These are phyloP conservation scores for Sebastes itinus DNA, from an alignment of 2,797 vertebrate species.

Conservation along the genomic window DNA sequence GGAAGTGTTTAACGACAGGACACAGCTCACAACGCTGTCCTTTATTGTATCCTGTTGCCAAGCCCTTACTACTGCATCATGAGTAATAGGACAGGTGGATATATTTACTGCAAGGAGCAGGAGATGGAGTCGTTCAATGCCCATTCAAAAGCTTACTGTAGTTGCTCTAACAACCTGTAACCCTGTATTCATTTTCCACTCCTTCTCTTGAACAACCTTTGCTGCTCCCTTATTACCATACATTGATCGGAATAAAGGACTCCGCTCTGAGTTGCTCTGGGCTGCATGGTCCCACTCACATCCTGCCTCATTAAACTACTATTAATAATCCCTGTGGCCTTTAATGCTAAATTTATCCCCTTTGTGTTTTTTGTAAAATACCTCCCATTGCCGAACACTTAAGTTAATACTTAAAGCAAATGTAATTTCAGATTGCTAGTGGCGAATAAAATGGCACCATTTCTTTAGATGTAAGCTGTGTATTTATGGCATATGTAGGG, in stretches of 20 bases:
- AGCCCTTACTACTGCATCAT: conserved; percentile 9
- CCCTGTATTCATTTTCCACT: conserved; percentile 45
- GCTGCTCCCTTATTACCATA: conserved; percentile 68
- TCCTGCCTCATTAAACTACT: conserved; percentile 68
- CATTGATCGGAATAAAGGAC: conserved; percentile 73
- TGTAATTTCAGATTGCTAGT: conserved; percentile 19
- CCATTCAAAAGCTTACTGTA: conserved; percentile 45
- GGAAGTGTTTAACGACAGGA: conserved; percentile 44
- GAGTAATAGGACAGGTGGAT: conserved; percentile 37
- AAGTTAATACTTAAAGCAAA: conserved; percentile 24
- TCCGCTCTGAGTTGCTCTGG: conserved; percentile 39
- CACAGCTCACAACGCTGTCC: conserved; percentile 23
- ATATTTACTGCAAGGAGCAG: conserved; percentile 2
- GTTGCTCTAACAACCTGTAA: conserved; percentile 45
- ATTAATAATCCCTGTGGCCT: conserved; percentile 61
- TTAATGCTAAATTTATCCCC: conserved; percentile 31
- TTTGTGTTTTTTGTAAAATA: conserved; percentile 45
- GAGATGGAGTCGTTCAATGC: not conserved
- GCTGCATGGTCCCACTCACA: conserved; percentile 49
- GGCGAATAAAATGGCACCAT: not conserved
- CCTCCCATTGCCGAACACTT: conserved; percentile 15
- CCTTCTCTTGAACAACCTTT: conserved; percentile 49
- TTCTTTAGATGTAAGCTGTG: not conserved
- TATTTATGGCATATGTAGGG: not conserved
- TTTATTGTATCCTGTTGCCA: conserved; percentile 26